Evolutionary conservation across 2,113 vertebrate genomes (phyloP), one percentile per base, ranked within the genome.

Genomic region (Thamnophis sirtalis): DNA sequence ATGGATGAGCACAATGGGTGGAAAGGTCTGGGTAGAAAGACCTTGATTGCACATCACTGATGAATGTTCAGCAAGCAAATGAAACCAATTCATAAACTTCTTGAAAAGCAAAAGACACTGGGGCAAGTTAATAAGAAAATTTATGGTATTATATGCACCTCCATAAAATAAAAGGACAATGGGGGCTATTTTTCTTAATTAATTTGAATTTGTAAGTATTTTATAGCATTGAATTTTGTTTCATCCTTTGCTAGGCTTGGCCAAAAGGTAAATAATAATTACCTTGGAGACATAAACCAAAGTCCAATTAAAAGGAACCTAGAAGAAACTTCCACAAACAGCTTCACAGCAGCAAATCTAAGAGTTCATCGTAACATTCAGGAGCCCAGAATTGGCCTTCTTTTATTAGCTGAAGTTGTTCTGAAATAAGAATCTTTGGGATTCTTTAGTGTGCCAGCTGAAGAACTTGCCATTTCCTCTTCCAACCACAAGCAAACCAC

Each of bases 1-100:
- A 95, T 92, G 93, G 87, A n/a, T n/a, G 63, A 48, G 84, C 89
- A 90, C 33, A 89, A 13, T 68, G 63, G 10, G 63, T 68, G 63
- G 28, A 90, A 89, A 94, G 92, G 87, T 38, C 68, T 89, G 13
- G 63, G 38, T 38, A 28, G 84, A 92, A 80, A 33, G 43, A 19
- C 13, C 68, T 89, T 58, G 87, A 43, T 58, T 89, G 68, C n/a
- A 53, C 92, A 51, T 43, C 90, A 49, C 15, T 0, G 0, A 91
- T 15, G 63, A 54, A 94, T 91, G 88, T 49, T 86, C 17, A 0
- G 51, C n/a, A 55, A 89, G 90, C 87, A 73, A 93, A 91, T 43
- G 80, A 87, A 86, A 13, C 43, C 24, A 93, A 48, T 88, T 88
- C 43, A 43, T 13, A 86, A 88, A 50, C 56, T 92, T 89, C 91